Evolutionary conservation across 35 echinoderm and acorn worm species (phyloP).

Genomic region (Chiridota heheva): DNA sequence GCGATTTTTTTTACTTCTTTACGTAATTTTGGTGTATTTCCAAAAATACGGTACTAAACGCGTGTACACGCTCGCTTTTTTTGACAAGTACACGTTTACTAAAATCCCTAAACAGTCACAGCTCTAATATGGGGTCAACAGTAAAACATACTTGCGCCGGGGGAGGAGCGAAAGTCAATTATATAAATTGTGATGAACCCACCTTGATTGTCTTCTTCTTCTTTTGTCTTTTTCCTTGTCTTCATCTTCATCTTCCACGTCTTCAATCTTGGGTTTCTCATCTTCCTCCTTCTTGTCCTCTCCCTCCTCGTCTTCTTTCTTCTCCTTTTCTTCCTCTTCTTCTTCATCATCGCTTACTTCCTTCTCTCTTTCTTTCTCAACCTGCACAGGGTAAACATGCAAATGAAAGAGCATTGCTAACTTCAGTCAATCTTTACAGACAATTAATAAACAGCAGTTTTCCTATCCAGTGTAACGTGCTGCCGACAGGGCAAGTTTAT

Average conservation of each 20-base stretch:
- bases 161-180: background rate
- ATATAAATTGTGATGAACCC: background rate
- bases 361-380: constrained; percentile 90
- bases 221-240: constrained; percentile 62
- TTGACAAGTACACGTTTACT: too few species aligned
- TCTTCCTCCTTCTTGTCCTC: constrained; percentile 38
- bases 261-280: constrained; percentile 58
- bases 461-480: background rate
- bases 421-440: background rate
- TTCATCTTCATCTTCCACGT: constrained; percentile 68
- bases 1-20: too few species aligned
- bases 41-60: too few species aligned
- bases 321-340: constrained; percentile 68
- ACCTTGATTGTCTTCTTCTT: constrained; percentile 70
- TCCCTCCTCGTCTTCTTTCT: constrained; percentile 54
- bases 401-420: background rate
- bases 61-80: too few species aligned
- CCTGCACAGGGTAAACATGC: constrained; percentile 29
- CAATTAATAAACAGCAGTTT: too few species aligned
- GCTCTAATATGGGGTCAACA: too few species aligned
- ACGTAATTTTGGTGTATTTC: too few species aligned
- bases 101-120: too few species aligned
- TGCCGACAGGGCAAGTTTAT: background rate
- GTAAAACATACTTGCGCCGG: background rate
- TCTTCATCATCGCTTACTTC: constrained; percentile 99